phyloP scores from a whole-genome alignment of 2,888 invertebrate species.

The Fragum fragum region DNA sequence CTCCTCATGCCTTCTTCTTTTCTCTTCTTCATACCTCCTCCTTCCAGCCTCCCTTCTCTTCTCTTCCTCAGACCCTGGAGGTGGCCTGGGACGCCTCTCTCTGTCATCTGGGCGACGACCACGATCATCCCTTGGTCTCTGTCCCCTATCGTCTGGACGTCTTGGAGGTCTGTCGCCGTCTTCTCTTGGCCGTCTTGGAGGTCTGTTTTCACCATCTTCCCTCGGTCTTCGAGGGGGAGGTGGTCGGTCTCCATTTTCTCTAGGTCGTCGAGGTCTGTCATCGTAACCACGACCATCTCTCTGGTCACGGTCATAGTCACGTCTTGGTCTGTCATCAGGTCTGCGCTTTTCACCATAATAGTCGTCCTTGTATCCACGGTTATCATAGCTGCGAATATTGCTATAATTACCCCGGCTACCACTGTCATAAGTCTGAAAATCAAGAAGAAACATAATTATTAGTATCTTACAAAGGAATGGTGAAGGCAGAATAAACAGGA shows the following conservation, averaged over 20 bases:
- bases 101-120: constrained; percentile 50
- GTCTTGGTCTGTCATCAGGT: constrained; percentile 47
- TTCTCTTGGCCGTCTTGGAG: constrained; percentile 50
- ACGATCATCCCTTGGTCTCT: constrained; percentile 45
- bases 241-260: constrained; percentile 40
- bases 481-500: constrained; percentile 54
- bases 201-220: constrained; percentile 35
- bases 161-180: constrained; percentile 52
- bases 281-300: constrained; percentile 47
- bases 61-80: constrained; percentile 39
- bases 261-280: constrained; percentile 45
- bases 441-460: constrained; percentile 40
- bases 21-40: constrained; percentile 58
- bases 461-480: constrained; percentile 66
- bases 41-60: constrained; percentile 44
- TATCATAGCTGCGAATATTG: constrained; percentile 67
- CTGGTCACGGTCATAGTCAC: constrained; percentile 54
- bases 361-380: constrained; percentile 72
- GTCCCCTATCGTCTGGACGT: constrained; percentile 59
- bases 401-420: constrained; percentile 71
- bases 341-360: constrained; percentile 25
- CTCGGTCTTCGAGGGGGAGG: background rate
- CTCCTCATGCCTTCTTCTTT: constrained; percentile 61
- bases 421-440: constrained; percentile 62
- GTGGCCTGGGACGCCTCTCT: constrained; percentile 4